Base-by-base conservation (phyloP, 1,140 invertebrate species). In the Orussus abietinus region DNA sequence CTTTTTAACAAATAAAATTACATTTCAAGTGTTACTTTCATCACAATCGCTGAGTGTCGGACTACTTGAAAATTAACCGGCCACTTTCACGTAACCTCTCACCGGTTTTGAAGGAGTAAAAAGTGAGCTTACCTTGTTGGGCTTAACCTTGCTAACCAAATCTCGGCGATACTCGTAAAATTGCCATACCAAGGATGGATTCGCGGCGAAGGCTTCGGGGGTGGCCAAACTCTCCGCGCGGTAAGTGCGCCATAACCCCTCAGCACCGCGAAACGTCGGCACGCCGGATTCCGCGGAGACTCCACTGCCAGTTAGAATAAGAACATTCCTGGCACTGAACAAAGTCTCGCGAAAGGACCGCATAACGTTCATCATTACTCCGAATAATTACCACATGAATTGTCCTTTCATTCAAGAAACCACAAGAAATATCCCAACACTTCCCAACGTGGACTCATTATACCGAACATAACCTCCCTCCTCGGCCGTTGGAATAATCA, bases 221-320 rank as follows among this genome's bases (percentile, higher is more conserved):
- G 81, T 83, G 2, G 85, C 85, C 15, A 88, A 64, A 58, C 77
- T 72, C 59, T 77, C 66, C 11, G 83, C 80, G 49, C 78, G 68
- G 67, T 82, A 86, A 51, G 76, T 85, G 49, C 86, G 77, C 88
- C 88, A 91, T 31, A 81, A 80, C 14, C 88, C 88, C 11, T 84
- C 85, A 29, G 80, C 72, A 31, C 87, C 88, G 42, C 88, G 66
- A 64, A 90, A 91, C 18, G 87, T 89, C 29, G 87, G 87, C 22
- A 91, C 80, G 12, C 88, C 88, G 52, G 84, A 87, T 69, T 90
- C 88, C 3, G 86, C 86, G 35, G 85, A 88, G 26, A 89, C 74
- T 37, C 86, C 86, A 34, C 86, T 86, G 4, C 88, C 88, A 35
- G 85, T 87, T 20, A 90, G 56, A 26, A 85, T 80, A 13, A 88